A percentile compares a stretch with the other conserved stretches of the same genome.
These are phyloP conservation scores for Athetis lepigone DNA, from an alignment of 2,888 invertebrate species.

Conservation along the genomic window DNA sequence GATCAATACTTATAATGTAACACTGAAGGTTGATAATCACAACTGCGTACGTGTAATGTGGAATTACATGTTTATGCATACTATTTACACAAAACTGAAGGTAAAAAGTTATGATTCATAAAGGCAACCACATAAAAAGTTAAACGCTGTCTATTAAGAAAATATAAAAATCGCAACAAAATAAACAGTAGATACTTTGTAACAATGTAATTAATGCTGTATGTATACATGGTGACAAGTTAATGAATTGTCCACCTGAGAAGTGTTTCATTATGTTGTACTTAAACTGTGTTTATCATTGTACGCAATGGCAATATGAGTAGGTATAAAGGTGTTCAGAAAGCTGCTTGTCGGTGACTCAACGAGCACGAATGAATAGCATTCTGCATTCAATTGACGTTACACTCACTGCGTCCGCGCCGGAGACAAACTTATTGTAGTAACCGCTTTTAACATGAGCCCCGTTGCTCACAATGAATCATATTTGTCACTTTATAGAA, in stretches of 20 bases:
- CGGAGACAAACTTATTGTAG: conserved; percentile 76
- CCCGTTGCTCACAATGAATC: conserved; percentile 73
- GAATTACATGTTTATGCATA: conserved; percentile 25
- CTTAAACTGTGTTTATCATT: conserved; percentile 55
- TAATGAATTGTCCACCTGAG: conserved; percentile 46
- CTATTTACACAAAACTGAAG: conserved; percentile 35
- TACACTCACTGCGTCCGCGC: conserved; percentile 69
- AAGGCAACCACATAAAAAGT: conserved; percentile 10
- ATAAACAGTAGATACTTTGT: conserved; percentile 12
- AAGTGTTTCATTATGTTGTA: conserved; percentile 36
- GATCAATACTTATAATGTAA: conserved; percentile 21
- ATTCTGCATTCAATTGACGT: conserved; percentile 84
- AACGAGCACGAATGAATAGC: conserved; percentile 79
- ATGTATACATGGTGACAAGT: conserved; percentile 10
- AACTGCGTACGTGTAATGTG: conserved; percentile 19
- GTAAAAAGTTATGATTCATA: conserved; percentile 34
- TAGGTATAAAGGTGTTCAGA: conserved; percentile 65
- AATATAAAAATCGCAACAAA: not conserved
- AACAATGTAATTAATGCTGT: conserved; percentile 32
- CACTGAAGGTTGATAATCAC: conserved; percentile 41
- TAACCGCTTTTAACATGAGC: conserved; percentile 71
- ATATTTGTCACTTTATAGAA: conserved; percentile 67
- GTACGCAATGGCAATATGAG: conserved; percentile 47
- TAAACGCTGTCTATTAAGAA: not conserved
- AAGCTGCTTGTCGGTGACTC: conserved; percentile 82